phyloP scores from a whole-genome alignment of 2,888 invertebrate genomes.

The Nineta flava region DNA sequence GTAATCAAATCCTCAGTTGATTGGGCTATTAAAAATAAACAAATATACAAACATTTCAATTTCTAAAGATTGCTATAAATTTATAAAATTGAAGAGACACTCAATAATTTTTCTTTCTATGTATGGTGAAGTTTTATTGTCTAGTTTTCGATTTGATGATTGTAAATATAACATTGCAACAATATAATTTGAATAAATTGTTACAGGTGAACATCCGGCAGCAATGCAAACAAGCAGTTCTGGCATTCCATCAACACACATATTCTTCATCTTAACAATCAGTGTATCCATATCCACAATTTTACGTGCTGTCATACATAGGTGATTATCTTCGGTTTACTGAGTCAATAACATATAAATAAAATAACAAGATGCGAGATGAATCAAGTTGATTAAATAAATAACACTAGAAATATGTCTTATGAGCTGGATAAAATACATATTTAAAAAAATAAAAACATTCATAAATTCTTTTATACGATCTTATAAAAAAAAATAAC shows the following conservation, averaged over 20 bases:
- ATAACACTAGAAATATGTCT: no score
- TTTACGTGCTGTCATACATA: neutral
- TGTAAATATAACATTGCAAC: no score
- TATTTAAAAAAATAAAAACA: neutral
- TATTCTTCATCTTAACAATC: neutral
- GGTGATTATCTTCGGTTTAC: constrained; percentile 3
- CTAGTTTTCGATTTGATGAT: no score
- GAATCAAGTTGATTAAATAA: neutral
- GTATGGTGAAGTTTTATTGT: no score
- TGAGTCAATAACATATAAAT: neutral
- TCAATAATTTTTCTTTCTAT: no score
- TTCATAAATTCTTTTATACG: neutral
- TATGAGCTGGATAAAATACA: neutral
- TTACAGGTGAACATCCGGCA: constrained; percentile 67
- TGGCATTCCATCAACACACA: neutral
- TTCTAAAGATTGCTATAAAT: no score
- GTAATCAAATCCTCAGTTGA: no score
- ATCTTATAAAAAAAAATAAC: neutral
- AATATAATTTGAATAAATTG: no score
- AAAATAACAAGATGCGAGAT: neutral
- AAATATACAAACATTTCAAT: no score
- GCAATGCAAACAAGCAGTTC: constrained; percentile 64
- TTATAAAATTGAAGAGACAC: no score
- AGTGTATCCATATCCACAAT: constrained; percentile 3
- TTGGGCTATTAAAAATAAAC: no score